phyloP scores from a whole-genome alignment of 2,113 vertebrate species.

The Nestor notabilis region DNA sequence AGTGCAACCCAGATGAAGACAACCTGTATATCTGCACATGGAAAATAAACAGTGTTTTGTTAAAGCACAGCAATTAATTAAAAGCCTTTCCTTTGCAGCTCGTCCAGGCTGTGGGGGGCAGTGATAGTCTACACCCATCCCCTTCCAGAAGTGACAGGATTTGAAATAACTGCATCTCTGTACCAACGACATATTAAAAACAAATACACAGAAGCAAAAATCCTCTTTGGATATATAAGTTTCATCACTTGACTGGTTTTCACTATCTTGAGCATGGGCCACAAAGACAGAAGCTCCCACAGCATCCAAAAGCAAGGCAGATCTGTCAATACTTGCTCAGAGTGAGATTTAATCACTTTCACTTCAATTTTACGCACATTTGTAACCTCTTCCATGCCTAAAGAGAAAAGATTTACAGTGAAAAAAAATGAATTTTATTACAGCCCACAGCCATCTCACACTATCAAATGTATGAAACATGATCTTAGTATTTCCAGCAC shows the following conservation, averaged over 20 bases:
- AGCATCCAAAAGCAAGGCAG: background rate
- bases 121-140: background rate
- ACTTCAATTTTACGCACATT: constrained; percentile 54
- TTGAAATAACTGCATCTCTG: background rate
- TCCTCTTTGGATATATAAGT: background rate
- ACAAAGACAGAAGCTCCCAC: background rate
- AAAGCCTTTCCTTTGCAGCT: background rate
- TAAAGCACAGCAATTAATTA: background rate
- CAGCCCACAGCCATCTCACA: constrained; percentile 2
- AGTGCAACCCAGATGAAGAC: background rate
- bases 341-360: constrained; percentile 50
- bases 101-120: background rate
- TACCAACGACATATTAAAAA: background rate
- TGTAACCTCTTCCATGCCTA: constrained; percentile 50
- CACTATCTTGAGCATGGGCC: constrained; percentile 17
- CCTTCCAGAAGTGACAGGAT: background rate
- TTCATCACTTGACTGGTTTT: constrained; percentile 53
- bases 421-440: background rate
- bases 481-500: background rate
- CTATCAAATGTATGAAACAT: background rate
- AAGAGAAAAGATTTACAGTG: constrained; percentile 37
- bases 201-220: background rate
- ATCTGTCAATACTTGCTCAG: constrained; percentile 20
- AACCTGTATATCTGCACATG: accelerated
- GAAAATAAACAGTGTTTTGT: accelerated